Base-by-base conservation (phyloP, 1,140 invertebrate species). In the Carcinoscorpius rotundicauda region DNA sequence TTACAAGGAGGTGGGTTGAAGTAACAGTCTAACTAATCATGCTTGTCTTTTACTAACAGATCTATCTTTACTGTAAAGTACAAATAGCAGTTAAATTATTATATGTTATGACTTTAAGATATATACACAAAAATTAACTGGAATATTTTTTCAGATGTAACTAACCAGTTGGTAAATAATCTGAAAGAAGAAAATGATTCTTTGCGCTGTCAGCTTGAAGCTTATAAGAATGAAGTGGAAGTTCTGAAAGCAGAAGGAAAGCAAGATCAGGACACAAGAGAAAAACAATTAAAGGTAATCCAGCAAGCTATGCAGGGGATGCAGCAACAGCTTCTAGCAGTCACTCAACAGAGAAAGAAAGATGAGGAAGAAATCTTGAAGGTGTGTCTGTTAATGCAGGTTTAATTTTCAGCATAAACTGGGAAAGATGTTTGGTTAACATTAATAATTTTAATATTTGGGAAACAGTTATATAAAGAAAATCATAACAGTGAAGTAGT, bases 201-300 rank as follows among this genome's bases (percentile, higher is more conserved):
- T 70, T 79, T 97, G 51, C 84, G 87, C 59, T 94, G 91, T 78
- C 92, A 97, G 80, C 75, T 97, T 69, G 92, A 95, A 77, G 93
- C 91, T 0, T 94, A 93, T 71, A 93, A 93, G 74, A 95, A 95
- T 79, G 93, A 96, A 79, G 86, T 81, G 4, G 79, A 80, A 66
- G 87, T 73, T 80, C 84, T 80, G 68, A 87, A 72, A 71, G 84
- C 67, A 78, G 87, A 81, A 77, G 80, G 83, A 49, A 84, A 84
- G 75, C 74, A 81, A n/a, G 85, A 87, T 66, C 69, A 85, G 8
- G 83, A 85, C 4, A 78, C 81, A 11, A 86, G 86, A 75, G 86
- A 88, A 51, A 84, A 85, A 66, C 85, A 89, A 73, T 78, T 88
- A 61, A 84, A 85, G 72, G 79, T 85, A 70, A 71, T 87, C 60